Evolutionary conservation across 35 echinoderm and acorn worm species (phyloP), one percentile per base, ranked within the genome.

Genomic region (Stichopus chloronotus): DNA sequence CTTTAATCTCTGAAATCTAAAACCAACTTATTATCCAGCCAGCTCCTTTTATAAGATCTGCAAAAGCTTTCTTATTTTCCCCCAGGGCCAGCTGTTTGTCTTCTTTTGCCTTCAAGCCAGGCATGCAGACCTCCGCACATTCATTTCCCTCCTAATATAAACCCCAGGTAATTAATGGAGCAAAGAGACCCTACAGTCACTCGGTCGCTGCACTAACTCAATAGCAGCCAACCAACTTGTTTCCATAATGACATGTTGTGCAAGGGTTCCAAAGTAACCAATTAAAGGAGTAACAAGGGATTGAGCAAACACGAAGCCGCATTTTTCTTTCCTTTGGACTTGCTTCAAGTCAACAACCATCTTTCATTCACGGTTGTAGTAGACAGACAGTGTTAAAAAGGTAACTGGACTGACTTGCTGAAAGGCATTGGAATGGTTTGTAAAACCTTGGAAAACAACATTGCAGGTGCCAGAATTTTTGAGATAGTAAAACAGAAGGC

Each of bases 11-110:
- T 85, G 82, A 58, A 85, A 85, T 85, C 55, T 85, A 85, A 85
- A 85, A 85, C 82, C 82, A 85, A 85, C 82, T 85, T 85, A 85
- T 85, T 85, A 85, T 85, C 82, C 82, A 85, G 82, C 82, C 54
- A 85, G 82, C 82, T 85, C 82, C 82, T 85, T 85, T 85, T 58
- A 8, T 74, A 74, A 74, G 69, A 74, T n/a, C 69, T 14, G 69
- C 59, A 74, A 74, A 85, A 58, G 55, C 55, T 85, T 85, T 85
- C 55, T 85, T 58, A 85, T 58, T 85, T 85, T 23, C 82, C 82
- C 82, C 82, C 82, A 85, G 82, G 82, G 82, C 82, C 82, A 85
- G 82, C 82, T 85, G 82, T 85, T 85, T 85, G 82, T 85, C 82
- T 85, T 85, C 82, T 85, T n/a, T 85, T 85, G 82, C 82, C 82